These are phyloP conservation scores for Erebia ligea DNA, from an alignment of 2,888 invertebrate species.

Conservation along the genomic window DNA sequence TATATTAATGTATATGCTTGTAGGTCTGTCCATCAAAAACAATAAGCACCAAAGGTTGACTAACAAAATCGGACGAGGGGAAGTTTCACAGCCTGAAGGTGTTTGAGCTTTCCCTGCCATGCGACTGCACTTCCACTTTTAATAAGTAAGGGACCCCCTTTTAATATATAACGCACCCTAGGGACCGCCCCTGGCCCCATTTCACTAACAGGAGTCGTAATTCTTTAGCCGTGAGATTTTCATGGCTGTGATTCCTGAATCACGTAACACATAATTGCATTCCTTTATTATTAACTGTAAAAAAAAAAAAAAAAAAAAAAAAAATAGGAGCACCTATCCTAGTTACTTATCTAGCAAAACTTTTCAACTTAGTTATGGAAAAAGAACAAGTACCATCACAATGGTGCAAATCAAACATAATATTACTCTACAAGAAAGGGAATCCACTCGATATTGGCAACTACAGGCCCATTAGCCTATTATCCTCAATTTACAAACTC, in stretches of 20 bases:
- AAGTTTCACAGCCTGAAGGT: conserved; percentile 57
- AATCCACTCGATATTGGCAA: too few species aligned
- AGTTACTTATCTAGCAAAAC: too few species aligned
- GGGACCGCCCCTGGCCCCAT: conserved; percentile 54
- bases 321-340: too few species aligned
- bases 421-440: too few species aligned
- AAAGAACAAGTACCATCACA: too few species aligned
- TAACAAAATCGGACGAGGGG: conserved; percentile 23
- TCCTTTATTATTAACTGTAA: conserved; percentile 43
- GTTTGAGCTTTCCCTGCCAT: conserved; percentile 57
- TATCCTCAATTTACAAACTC: too few species aligned
- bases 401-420: too few species aligned
- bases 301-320: too few species aligned
- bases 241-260: conserved; percentile 62
- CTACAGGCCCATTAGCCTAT: too few species aligned
- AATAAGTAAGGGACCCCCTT: conserved; percentile 72
- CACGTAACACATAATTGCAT: conserved; percentile 62
- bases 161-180: conserved; percentile 72
- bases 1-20: neutral
- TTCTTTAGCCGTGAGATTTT: conserved; percentile 56
- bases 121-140: conserved; percentile 66
- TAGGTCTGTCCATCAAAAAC: neutral
- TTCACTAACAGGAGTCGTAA: conserved; percentile 59
- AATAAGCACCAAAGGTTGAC: conserved; percentile 28
- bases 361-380: too few species aligned